phyloP scores from a whole-genome alignment of 2,797 vertebrate genomes.

The Catamblyrhynchus diadema region DNA sequence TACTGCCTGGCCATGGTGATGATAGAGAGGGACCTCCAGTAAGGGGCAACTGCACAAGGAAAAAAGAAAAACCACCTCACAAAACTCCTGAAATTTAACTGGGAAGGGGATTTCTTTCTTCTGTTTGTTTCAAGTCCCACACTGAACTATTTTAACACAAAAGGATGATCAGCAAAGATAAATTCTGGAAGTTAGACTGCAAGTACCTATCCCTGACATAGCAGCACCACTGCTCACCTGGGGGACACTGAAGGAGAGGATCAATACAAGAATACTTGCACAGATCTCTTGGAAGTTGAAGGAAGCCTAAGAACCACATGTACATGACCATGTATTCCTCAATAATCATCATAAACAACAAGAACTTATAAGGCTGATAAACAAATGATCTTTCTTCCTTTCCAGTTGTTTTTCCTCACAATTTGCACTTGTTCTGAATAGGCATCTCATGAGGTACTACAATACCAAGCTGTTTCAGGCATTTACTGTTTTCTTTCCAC shows the following conservation, averaged over 20 bases:
- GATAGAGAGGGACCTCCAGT: not conserved
- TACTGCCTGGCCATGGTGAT: not conserved
- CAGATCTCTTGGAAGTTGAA: not conserved
- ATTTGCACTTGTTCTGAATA: not conserved
- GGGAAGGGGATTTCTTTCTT: not conserved
- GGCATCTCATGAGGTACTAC: not conserved
- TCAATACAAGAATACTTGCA: not conserved
- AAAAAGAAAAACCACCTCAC: rapidly evolving
- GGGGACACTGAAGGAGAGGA: not conserved
- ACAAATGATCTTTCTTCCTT: not conserved
- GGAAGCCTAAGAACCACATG: not conserved
- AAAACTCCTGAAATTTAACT: not conserved
- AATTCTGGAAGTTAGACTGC: not conserved
- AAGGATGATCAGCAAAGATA: not conserved
- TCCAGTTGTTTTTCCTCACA: not conserved
- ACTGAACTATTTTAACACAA: not conserved
- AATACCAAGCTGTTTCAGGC: not conserved
- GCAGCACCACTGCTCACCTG: not conserved
- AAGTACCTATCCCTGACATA: not conserved
- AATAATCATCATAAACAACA: not conserved
- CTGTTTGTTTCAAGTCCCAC: not conserved
- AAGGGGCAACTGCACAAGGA: not conserved
- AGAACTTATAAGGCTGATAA: not conserved
- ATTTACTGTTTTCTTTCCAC: not conserved
- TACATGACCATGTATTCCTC: not conserved